Conservation (phyloP, 2,888 invertebrate genomes). For the Resseliella maxima region DNA sequence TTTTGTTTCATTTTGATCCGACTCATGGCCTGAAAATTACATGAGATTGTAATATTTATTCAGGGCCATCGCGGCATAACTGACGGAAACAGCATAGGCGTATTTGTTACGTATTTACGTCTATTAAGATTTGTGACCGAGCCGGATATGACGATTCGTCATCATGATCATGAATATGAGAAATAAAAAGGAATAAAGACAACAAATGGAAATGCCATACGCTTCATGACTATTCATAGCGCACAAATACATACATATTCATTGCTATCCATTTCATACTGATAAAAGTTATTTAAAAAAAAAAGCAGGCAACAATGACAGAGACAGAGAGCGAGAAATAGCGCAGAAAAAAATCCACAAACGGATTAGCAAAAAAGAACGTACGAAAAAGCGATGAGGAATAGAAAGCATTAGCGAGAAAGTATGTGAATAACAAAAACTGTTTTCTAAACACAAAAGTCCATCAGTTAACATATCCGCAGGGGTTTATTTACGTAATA, state of each 20-base stretch:
- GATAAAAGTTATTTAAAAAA: not conserved
- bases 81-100: not conserved
- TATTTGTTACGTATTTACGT: not conserved
- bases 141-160: not conserved
- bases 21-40: not conserved
- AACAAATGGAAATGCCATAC: not conserved
- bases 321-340: not conserved
- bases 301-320: not conserved
- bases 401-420: slow-evolving; percentile 15
- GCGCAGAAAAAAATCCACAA: not conserved
- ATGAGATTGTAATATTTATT: slow-evolving; percentile 4
- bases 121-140: slow-evolving; percentile 28
- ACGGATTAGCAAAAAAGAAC: not conserved
- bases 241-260: not conserved
- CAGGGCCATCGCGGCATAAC: not conserved
- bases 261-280: not conserved
- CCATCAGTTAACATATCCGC: slow-evolving; percentile 29
- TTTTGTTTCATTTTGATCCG: not conserved
- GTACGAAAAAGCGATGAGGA: not conserved
- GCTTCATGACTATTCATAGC: not conserved
- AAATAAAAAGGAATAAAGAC: not conserved
- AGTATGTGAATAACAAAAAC: slow-evolving; percentile 2
- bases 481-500: slow-evolving; percentile 25
- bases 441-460: slow-evolving; percentile 34
- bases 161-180: not conserved